Percentiles rank a stretch among this genome's conserved stretches.
phyloP scores from a whole-genome alignment of 2,888 invertebrate species.

The Latheticus oryzae region DNA sequence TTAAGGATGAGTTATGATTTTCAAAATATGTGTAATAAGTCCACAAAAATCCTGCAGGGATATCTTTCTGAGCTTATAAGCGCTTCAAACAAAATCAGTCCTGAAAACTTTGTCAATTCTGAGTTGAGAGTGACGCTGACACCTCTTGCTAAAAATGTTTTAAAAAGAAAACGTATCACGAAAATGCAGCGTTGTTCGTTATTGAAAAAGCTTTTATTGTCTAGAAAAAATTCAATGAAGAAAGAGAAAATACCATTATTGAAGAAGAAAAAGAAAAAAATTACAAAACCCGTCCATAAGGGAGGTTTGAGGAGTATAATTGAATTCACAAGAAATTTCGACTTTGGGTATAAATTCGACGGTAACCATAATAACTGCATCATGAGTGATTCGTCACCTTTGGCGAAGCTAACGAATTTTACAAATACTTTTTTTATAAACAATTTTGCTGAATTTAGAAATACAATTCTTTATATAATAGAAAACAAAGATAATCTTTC shows the following conservation, averaged over 20 bases:
- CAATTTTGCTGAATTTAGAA: slow-evolving; percentile 60
- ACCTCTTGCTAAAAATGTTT: slow-evolving; percentile 45
- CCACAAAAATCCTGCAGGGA: slow-evolving; percentile 59
- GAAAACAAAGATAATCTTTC: slow-evolving; percentile 53
- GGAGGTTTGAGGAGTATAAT: slow-evolving; percentile 60
- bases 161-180: slow-evolving; percentile 58
- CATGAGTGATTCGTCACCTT: slow-evolving; percentile 54
- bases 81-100: slow-evolving; percentile 48
- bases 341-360: slow-evolving; percentile 59
- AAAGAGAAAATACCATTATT: slow-evolving; percentile 9
- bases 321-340: slow-evolving; percentile 61
- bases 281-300: slow-evolving; percentile 12
- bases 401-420: slow-evolving; percentile 60
- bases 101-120: slow-evolving; percentile 55
- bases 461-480: slow-evolving; percentile 60
- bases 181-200: slow-evolving; percentile 62
- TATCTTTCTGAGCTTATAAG: slow-evolving; percentile 59
- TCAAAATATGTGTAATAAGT: slow-evolving; percentile 61
- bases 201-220: slow-evolving; percentile 58
- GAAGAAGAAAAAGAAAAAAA: slow-evolving; percentile 13
- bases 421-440: slow-evolving; percentile 61
- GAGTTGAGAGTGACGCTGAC: slow-evolving; percentile 57
- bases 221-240: slow-evolving; percentile 14
- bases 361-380: slow-evolving; percentile 51
- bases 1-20: slow-evolving; percentile 62